phyloP scores from a whole-genome alignment of 2,888 invertebrate species.

The Eretmocerus hayati region DNA sequence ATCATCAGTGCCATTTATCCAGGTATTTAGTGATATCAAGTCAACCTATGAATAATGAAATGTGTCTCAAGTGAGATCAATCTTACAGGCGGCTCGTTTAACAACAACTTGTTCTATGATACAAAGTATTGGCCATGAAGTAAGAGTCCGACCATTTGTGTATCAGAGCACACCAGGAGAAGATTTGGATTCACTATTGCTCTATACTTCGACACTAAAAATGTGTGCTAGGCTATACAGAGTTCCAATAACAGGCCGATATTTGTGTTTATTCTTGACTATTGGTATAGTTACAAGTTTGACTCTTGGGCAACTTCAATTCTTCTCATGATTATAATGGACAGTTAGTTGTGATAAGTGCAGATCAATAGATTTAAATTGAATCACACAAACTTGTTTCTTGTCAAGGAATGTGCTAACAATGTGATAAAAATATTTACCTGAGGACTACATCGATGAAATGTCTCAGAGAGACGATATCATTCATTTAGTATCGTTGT shows the following conservation, averaged over 20 bases:
- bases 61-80: too few relatives aligned
- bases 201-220: conserved; percentile 68
- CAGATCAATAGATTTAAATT: too few relatives aligned
- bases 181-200: conserved; percentile 68
- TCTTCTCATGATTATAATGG: conserved; percentile 42
- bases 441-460: too few relatives aligned
- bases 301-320: conserved; percentile 67
- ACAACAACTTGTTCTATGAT: conserved; percentile 65
- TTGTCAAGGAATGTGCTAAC: too few relatives aligned
- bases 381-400: too few relatives aligned
- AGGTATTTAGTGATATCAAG: too few relatives aligned
- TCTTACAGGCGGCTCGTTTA: conserved; percentile 73
- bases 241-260: conserved; percentile 65
- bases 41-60: too few relatives aligned
- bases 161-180: conserved; percentile 70
- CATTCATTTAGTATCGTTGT: too few relatives aligned
- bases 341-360: too few relatives aligned
- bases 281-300: conserved; percentile 56
- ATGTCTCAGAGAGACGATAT: too few relatives aligned
- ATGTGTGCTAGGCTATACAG: conserved; percentile 69
- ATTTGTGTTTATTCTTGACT: conserved; percentile 59
- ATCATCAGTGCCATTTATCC: conserved; percentile 62
- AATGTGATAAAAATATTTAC: too few relatives aligned
- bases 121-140: conserved; percentile 70
- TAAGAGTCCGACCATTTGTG: conserved; percentile 70